A percentile compares a stretch with the other conserved stretches of the same genome.
These are phyloP conservation scores for Onychomys arenicola DNA, from an alignment of 2,797 vertebrate genomes.

Conservation along the genomic window DNA sequence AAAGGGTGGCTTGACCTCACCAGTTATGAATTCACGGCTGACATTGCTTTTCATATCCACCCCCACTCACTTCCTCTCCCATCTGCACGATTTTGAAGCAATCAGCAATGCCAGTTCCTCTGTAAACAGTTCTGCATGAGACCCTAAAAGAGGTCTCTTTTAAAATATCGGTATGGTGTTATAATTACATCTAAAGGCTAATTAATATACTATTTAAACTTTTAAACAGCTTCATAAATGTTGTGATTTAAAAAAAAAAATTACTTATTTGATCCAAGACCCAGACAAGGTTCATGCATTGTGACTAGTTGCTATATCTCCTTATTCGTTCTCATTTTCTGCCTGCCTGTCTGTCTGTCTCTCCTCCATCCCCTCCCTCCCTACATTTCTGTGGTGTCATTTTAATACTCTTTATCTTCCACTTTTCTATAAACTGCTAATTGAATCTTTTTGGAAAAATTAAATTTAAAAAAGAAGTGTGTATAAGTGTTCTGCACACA, in stretches of 20 bases:
- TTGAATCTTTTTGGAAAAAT: not conserved
- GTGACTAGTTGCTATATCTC: not conserved
- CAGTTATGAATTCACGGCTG: not conserved
- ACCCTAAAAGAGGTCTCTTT: not conserved
- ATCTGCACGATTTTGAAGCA: constrained; percentile 48
- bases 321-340: not conserved
- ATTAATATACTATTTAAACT: constrained; percentile 22
- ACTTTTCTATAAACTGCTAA: constrained; percentile 5
- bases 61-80: not conserved
- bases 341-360: not conserved
- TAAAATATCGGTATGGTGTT: not conserved
- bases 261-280: constrained; percentile 34
- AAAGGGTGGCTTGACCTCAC: not conserved
- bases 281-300: not conserved
- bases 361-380: not conserved
- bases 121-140: constrained; percentile 12
- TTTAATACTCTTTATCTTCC: constrained; percentile 1
- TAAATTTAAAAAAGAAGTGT: not conserved
- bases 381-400: not conserved
- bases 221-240: not conserved
- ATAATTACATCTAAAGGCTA: not conserved
- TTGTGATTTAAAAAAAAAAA: not conserved
- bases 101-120: constrained; percentile 30
- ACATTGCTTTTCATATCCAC: not conserved
- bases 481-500: not conserved